Evolutionary conservation across 2,797 vertebrate genomes (phyloP).

Genomic region (Halcyon leucocephala): DNA sequence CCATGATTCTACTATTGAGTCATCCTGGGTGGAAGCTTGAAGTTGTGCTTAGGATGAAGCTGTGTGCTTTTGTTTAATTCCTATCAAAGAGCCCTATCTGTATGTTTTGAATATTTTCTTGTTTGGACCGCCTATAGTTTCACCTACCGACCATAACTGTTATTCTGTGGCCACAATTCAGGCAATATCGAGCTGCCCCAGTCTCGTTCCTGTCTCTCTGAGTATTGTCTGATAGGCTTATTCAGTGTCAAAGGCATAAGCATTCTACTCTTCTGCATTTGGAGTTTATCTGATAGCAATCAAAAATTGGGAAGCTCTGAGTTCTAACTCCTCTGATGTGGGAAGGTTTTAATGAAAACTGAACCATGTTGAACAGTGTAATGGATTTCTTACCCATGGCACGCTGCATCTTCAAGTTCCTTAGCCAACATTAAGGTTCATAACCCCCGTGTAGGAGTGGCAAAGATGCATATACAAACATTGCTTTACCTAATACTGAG

Average conservation of each 20-base stretch:
- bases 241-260: not conserved
- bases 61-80: not conserved
- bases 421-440: not conserved
- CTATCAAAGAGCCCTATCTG: not conserved
- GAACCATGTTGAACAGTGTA: accelerated
- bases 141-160: not conserved
- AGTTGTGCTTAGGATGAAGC: not conserved
- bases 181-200: accelerated
- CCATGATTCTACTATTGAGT: not conserved
- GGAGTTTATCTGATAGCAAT: not conserved
- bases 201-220: not conserved
- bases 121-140: not conserved
- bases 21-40: not conserved
- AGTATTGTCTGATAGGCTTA: not conserved
- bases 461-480: not conserved
- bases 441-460: not conserved
- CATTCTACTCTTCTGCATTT: not conserved
- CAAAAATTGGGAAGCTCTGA: not conserved
- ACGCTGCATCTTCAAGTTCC: not conserved
- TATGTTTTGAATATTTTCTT: not conserved
- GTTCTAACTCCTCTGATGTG: not conserved
- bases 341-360: not conserved
- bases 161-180: not conserved
- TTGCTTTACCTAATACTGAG: not conserved
- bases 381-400: not conserved